Conservation (phyloP, 1,140 invertebrate species). For the Trichonephila inaurata region DNA sequence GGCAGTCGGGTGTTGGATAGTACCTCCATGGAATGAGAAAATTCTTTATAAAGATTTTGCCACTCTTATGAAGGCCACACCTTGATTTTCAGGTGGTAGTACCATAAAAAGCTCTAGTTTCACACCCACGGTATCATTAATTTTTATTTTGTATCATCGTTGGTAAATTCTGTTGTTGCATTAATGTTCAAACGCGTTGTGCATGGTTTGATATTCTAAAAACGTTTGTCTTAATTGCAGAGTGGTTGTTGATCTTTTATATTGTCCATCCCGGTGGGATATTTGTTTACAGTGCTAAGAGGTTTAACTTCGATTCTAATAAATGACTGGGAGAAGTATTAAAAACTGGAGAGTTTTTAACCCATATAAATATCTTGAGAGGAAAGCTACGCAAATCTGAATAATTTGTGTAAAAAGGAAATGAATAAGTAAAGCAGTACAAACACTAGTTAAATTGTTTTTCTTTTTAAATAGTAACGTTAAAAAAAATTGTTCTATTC, state of each 20-base stretch:
- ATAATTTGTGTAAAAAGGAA: too few species aligned
- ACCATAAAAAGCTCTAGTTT: not conserved
- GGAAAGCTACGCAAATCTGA: too few species aligned
- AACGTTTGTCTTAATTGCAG: not conserved
- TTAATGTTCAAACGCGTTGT: not conserved
- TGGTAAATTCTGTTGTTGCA: not conserved
- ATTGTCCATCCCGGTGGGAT: not conserved
- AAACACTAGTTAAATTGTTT: too few species aligned
- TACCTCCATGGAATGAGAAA: conserved; percentile 17
- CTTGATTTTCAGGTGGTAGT: conserved; percentile 29
- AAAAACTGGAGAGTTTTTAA: too few species aligned
- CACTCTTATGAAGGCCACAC: not conserved
- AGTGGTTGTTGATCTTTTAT: not conserved
- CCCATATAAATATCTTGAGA: too few species aligned
- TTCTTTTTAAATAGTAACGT: too few species aligned
- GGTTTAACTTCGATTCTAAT: too few species aligned
- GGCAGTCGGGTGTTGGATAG: not conserved
- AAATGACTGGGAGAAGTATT: too few species aligned
- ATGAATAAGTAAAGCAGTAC: too few species aligned
- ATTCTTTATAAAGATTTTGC: conserved; percentile 5
- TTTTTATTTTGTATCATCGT: not conserved
- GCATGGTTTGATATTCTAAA: not conserved
- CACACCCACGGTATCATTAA: conserved; percentile 36
- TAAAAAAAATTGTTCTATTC: too few species aligned
- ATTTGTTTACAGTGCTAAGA: too few species aligned